Evolutionary conservation across 2,797 vertebrate genomes (phyloP).

Genomic region (Pipistrellus pygmaeus): DNA sequence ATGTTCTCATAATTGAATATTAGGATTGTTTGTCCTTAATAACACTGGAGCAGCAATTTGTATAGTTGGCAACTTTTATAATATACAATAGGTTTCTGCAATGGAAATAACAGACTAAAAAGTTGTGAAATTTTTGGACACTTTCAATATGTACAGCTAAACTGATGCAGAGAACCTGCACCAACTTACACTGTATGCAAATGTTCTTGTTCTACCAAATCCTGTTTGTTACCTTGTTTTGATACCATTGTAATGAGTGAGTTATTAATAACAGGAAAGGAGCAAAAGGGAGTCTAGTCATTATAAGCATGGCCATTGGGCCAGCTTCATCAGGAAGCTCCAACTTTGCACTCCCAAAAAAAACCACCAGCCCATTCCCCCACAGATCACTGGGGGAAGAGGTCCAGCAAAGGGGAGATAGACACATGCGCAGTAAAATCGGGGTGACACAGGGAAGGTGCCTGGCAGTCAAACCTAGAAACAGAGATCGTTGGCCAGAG

Average conservation of each 20-base stretch:
- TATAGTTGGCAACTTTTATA: background rate
- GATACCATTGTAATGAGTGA: background rate
- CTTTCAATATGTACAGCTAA: background rate
- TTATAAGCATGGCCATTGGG: background rate
- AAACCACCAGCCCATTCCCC: background rate
- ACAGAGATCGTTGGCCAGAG: background rate
- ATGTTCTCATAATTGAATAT: background rate
- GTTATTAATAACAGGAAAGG: background rate
- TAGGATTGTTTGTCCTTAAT: conserved; percentile 15
- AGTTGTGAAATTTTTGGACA: background rate
- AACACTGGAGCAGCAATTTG: background rate
- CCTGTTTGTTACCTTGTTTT: background rate
- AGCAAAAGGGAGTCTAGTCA: background rate
- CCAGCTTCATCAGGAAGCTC: background rate
- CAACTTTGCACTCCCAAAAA: background rate
- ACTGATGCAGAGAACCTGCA: background rate
- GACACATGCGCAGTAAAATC: background rate
- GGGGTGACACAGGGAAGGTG: background rate
- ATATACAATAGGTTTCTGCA: background rate
- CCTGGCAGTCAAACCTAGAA: background rate
- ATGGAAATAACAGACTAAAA: background rate
- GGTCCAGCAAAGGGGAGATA: background rate
- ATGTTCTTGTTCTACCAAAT: background rate
- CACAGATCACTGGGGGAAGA: background rate
- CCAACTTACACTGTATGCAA: background rate